Conservation (phyloP, 2,888 invertebrate species). For the Agrochola circellaris region DNA sequence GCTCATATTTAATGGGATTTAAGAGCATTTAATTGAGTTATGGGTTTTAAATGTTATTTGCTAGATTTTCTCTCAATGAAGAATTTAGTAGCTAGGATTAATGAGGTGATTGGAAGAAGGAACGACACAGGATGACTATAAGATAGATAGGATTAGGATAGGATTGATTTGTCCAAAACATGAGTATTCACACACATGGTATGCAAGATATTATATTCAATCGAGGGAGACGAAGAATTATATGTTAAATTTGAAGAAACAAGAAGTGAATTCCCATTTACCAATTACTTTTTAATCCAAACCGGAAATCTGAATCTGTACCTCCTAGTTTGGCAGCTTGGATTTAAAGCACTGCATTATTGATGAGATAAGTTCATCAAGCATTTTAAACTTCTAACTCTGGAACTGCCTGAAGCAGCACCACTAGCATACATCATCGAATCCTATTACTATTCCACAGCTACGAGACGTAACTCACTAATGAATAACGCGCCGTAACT, state of each 20-base stretch:
- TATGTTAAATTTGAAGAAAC: background rate
- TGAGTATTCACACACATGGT: background rate
- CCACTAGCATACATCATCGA: slow-evolving; percentile 16
- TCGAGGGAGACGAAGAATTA: background rate
- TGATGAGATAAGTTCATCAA: background rate
- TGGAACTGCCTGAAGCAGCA: background rate
- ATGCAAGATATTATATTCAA: background rate
- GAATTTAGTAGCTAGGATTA: background rate
- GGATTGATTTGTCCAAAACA: background rate
- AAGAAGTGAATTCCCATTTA: background rate
- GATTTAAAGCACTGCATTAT: background rate
- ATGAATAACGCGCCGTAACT: slow-evolving; percentile 48
- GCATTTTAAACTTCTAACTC: background rate
- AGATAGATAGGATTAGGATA: background rate
- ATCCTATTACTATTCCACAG: slow-evolving; percentile 51
- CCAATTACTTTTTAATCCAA: background rate
- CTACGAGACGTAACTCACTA: slow-evolving; percentile 49
- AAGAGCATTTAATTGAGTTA: background rate
- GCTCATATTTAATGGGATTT: slow-evolving; percentile 6
- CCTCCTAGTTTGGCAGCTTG: background rate
- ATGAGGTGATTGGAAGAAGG: no score
- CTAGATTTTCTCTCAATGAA: background rate
- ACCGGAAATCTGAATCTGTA: no score
- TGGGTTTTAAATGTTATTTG: background rate
- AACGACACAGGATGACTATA: no score